A percentile compares a stretch with the other conserved stretches of the same genome.
Evolutionary conservation across 2,113 vertebrate species (phyloP).

Genomic region (Pycnonotus jocosus): DNA sequence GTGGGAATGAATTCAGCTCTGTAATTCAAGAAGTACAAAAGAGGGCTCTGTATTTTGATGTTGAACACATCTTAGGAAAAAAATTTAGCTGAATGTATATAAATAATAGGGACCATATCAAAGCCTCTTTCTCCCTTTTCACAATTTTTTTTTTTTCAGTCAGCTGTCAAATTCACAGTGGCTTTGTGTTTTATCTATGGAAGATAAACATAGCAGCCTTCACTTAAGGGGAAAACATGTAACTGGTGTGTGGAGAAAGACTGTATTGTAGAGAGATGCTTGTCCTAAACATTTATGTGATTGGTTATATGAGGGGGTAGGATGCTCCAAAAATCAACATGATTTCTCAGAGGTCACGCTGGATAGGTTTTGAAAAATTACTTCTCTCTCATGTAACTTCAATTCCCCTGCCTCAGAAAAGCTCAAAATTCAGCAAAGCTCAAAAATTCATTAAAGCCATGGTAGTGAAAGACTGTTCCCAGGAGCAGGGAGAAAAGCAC

Average conservation of each 20-base stretch:
- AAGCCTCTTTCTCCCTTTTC: not conserved
- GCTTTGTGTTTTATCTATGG: not conserved
- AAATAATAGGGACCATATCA: not conserved
- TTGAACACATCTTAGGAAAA: not conserved
- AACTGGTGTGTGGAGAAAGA: not conserved
- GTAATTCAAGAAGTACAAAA: not conserved
- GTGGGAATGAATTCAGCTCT: not conserved
- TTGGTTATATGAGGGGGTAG: fast-evolving
- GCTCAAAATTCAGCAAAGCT: not conserved
- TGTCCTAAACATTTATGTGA: not conserved
- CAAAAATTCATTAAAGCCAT: not conserved
- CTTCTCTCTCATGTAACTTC: not conserved
- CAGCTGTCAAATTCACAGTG: not conserved
- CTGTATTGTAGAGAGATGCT: not conserved
- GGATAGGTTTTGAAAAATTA: not conserved
- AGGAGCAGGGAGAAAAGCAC: not conserved
- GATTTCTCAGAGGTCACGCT: not conserved
- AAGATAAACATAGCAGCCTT: not conserved
- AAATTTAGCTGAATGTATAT: not conserved
- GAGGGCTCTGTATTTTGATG: not conserved
- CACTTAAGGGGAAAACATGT: not conserved
- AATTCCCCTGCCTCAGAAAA: not conserved
- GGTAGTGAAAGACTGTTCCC: not conserved
- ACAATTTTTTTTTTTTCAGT: not conserved
- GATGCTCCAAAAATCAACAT: not conserved